A percentile compares a stretch with the other conserved stretches of the same genome.
Conservation (phyloP, 2,113 vertebrate species). For the Nothobranchius furzeri region DNA sequence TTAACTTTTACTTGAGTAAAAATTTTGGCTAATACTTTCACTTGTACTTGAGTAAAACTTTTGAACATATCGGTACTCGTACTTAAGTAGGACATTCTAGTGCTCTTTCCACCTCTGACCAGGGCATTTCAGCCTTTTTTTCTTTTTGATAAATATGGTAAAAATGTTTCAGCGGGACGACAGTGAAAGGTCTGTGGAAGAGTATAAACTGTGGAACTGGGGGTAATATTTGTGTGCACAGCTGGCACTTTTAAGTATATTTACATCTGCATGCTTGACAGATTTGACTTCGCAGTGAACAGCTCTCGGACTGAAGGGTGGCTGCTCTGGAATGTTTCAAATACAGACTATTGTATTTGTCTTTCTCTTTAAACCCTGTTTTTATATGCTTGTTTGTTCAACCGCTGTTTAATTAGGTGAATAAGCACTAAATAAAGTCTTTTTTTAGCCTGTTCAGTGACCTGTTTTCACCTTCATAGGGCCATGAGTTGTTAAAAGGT, state of each 20-base stretch:
- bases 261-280: constrained; percentile 22
- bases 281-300: constrained; percentile 30
- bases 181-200: background rate
- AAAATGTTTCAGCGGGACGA: constrained; percentile 24
- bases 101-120: background rate
- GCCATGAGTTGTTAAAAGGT: constrained; percentile 29
- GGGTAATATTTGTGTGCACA: constrained; percentile 42
- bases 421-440: constrained; percentile 17
- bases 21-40: too few relatives aligned
- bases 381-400: constrained; percentile 52
- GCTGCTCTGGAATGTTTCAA: constrained; percentile 47
- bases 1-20: too few relatives aligned
- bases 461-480: constrained; percentile 35
- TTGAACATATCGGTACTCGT: too few relatives aligned
- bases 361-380: constrained; percentile 43
- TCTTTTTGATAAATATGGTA: constrained; percentile 42
- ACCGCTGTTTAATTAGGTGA: constrained; percentile 73
- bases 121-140: constrained; percentile 16
- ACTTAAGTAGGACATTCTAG: too few relatives aligned
- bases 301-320: constrained; percentile 40
- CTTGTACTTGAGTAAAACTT: too few relatives aligned
- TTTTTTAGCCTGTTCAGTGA: constrained; percentile 51
- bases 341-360: constrained; percentile 49
- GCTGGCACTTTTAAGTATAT: constrained; percentile 32
- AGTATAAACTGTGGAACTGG: constrained; percentile 17